These are phyloP conservation scores for Archilochus colubris DNA, from an alignment of 2,113 vertebrate genomes.

Conservation along the genomic window DNA sequence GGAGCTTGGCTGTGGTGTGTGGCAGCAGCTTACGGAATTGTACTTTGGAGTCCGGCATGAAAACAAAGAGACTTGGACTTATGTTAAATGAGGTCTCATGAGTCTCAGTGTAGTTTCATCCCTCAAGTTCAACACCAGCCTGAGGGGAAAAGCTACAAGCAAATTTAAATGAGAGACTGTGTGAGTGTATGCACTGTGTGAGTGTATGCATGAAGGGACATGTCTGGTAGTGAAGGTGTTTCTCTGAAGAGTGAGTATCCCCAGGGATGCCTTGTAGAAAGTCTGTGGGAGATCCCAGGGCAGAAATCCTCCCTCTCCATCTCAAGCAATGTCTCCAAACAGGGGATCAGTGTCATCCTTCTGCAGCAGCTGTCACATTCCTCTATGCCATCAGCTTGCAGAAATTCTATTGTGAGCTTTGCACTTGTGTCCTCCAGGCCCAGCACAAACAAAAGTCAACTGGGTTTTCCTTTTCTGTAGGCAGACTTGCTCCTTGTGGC, in stretches of 20 bases:
- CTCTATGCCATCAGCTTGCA: not conserved
- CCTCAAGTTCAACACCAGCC: not conserved
- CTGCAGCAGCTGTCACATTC: not conserved
- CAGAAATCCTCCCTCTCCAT: not conserved
- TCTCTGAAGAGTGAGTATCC: not conserved
- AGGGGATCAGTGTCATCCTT: not conserved
- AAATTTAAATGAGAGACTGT: not conserved
- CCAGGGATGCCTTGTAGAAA: not conserved
- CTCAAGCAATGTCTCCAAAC: not conserved
- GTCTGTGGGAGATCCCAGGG: not conserved
- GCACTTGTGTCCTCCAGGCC: rapidly evolving
- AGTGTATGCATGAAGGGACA: rapidly evolving
- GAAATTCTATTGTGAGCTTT: not conserved
- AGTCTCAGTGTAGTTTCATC: not conserved
- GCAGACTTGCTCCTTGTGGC: not conserved
- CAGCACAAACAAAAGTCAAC: not conserved
- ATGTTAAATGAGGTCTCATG: not conserved
- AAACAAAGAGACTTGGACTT: not conserved
- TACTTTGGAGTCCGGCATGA: not conserved
- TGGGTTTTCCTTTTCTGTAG: not conserved
- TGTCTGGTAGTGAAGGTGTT: not conserved
- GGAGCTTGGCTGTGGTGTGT: not conserved
- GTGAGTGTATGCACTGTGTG: rapidly evolving
- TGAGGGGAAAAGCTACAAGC: not conserved
- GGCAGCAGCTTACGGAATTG: not conserved